These are phyloP conservation scores for Limanda limanda DNA, from an alignment of 2,113 vertebrate genomes.

Conservation along the genomic window DNA sequence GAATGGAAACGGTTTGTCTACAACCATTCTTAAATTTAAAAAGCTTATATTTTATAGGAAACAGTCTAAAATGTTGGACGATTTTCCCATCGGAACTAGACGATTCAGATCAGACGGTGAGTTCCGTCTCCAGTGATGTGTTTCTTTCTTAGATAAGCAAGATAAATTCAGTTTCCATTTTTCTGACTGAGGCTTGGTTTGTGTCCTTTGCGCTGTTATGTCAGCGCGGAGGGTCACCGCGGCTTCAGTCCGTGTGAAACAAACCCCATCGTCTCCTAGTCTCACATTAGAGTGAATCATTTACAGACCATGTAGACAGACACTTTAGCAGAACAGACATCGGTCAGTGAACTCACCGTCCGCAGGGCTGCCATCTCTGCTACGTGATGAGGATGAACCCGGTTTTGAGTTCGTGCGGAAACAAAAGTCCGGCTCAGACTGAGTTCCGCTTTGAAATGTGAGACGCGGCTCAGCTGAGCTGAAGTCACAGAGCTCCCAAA, in stretches of 20 bases:
- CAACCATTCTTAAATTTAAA: background rate
- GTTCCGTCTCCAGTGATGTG: background rate
- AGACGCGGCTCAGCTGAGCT: background rate
- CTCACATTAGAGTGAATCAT: slow-evolving; percentile 49
- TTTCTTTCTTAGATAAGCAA: background rate
- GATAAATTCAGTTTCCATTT: background rate
- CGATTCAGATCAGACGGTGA: accelerated
- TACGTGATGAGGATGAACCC: slow-evolving; percentile 14
- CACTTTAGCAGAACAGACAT: background rate
- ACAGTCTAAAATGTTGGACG: background rate
- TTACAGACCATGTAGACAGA: slow-evolving; percentile 29
- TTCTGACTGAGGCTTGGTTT: slow-evolving; percentile 4
- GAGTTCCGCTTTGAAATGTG: slow-evolving; percentile 71
- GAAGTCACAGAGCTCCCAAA: background rate
- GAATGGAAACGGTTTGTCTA: background rate
- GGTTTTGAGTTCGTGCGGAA: slow-evolving; percentile 68
- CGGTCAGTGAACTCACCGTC: slow-evolving; percentile 77
- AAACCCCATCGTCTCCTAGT: background rate
- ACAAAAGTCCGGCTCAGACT: slow-evolving; percentile 52
- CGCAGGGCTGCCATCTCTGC: slow-evolving; percentile 80
- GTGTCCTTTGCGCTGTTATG: background rate
- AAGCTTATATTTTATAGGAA: accelerated
- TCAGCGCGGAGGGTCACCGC: background rate
- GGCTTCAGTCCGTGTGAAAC: background rate
- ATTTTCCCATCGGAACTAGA: accelerated